Percentiles rank a stretch among this genome's conserved stretches.
phyloP scores from a whole-genome alignment of 2,888 invertebrate species.

The Saturnia japonica region DNA sequence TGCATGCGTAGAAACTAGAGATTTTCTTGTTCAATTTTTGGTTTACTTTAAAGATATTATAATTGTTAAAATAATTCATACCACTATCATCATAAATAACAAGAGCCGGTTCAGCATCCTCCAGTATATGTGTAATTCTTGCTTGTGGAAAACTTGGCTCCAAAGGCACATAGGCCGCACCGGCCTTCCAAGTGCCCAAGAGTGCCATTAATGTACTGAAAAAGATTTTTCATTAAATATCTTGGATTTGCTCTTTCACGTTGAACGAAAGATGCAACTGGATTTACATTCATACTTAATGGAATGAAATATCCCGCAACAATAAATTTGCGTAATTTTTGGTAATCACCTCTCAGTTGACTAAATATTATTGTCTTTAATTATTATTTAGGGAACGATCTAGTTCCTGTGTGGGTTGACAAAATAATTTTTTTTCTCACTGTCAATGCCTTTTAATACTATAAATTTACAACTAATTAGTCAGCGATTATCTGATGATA shows the following conservation, averaged over 20 bases:
- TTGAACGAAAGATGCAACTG: not conserved
- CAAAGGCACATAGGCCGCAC: conserved; percentile 92
- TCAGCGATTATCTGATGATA: too few species aligned
- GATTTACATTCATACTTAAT: too few species aligned
- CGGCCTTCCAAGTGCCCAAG: conserved; percentile 89
- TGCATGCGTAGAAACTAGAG: too few species aligned
- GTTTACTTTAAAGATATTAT: not conserved
- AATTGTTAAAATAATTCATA: conserved; percentile 43
- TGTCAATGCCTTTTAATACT: too few species aligned
- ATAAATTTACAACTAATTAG: too few species aligned
- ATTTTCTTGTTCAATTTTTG: too few species aligned
- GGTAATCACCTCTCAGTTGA: too few species aligned
- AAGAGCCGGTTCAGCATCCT: conserved; percentile 87
- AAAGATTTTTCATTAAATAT: conserved; percentile 11
- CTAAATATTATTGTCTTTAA: too few species aligned
- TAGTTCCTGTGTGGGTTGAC: not conserved
- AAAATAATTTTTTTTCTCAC: not conserved
- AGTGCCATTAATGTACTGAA: conserved; percentile 82
- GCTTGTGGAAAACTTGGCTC: conserved; percentile 87
- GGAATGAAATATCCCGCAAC: too few species aligned
- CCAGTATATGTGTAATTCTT: conserved; percentile 88
- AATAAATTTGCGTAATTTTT: too few species aligned
- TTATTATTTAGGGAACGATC: not conserved
- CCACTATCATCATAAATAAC: conserved; percentile 85
- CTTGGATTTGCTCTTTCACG: not conserved